These are phyloP conservation scores for Drosophila pachea DNA, from an alignment of 1,140 invertebrate species.

Conservation along the genomic window DNA sequence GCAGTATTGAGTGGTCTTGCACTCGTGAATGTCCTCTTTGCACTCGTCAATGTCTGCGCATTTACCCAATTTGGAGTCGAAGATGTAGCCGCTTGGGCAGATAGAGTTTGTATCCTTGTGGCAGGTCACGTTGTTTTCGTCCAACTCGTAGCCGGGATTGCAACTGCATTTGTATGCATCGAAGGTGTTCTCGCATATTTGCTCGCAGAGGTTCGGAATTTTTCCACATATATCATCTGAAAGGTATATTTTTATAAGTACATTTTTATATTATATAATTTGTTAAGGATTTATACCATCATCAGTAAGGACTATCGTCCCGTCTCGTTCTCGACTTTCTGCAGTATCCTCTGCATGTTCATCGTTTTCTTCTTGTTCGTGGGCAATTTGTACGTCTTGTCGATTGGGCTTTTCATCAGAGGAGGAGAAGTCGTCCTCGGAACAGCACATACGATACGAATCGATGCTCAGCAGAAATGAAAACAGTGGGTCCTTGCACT, in stretches of 20 bases:
- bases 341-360: slow-evolving; percentile 1
- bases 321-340: slow-evolving; percentile 40
- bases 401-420: slow-evolving; percentile 8
- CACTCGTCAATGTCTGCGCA: slow-evolving; percentile 86
- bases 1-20: slow-evolving; percentile 67
- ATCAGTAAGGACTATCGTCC: slow-evolving; percentile 59
- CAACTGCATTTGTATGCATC: slow-evolving; percentile 87
- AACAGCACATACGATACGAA: slow-evolving; percentile 66
- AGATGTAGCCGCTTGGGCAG: slow-evolving; percentile 50
- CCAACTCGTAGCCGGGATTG: slow-evolving; percentile 83
- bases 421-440: slow-evolving; percentile 14
- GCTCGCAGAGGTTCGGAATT: slow-evolving; percentile 83
- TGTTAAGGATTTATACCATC: slow-evolving; percentile 44
- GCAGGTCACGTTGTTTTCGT: slow-evolving; percentile 83
- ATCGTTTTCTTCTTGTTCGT: too few species aligned
- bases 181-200: slow-evolving; percentile 83
- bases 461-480: slow-evolving; percentile 66
- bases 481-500: slow-evolving; percentile 62
- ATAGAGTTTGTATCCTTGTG: slow-evolving; percentile 31
- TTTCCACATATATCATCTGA: slow-evolving; percentile 84
- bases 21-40: slow-evolving; percentile 82
- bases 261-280: neutral
- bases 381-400: neutral
- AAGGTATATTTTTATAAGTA: neutral
- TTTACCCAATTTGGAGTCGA: slow-evolving; percentile 37